phyloP scores from a whole-genome alignment of 2,797 vertebrate species.

The Notolabrus celidotus region DNA sequence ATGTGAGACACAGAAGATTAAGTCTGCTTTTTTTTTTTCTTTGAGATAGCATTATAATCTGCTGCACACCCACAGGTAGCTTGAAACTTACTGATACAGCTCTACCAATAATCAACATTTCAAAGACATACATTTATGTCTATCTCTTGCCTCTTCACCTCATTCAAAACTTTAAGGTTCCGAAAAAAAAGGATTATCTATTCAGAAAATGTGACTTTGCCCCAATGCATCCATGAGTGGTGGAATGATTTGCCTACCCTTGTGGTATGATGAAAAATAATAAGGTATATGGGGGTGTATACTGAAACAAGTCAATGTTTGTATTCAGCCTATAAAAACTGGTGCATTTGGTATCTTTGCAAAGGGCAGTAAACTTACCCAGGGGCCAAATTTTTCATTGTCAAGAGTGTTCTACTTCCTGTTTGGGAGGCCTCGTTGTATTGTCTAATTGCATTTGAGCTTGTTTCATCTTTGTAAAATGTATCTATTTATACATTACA shows the following conservation, averaged over 20 bases:
- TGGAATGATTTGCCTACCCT: slow-evolving; percentile 22
- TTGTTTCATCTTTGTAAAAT: no score
- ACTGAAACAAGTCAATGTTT: no score
- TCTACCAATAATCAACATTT: background rate
- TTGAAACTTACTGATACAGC: slow-evolving; percentile 1
- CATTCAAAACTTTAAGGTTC: background rate
- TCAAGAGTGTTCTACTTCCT: no score
- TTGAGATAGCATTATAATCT: background rate
- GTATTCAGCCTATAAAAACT: no score
- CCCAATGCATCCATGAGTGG: slow-evolving; percentile 7
- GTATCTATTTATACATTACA: no score
- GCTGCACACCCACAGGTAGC: background rate
- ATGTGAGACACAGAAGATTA: background rate
- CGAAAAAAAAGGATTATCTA: slow-evolving; percentile 25
- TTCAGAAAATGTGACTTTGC: slow-evolving; percentile 8
- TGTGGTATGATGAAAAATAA: slow-evolving; percentile 21
- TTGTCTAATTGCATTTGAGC: no score
- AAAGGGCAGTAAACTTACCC: no score
- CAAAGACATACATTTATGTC: background rate
- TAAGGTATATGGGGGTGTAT: slow-evolving; percentile 18
- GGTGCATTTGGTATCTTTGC: no score
- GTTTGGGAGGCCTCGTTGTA: no score
- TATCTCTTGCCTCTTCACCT: background rate
- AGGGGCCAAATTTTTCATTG: no score
- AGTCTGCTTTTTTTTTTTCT: background rate